Conservation (phyloP, 1,140 invertebrate genomes). For the Brachionus koreanus region DNA sequence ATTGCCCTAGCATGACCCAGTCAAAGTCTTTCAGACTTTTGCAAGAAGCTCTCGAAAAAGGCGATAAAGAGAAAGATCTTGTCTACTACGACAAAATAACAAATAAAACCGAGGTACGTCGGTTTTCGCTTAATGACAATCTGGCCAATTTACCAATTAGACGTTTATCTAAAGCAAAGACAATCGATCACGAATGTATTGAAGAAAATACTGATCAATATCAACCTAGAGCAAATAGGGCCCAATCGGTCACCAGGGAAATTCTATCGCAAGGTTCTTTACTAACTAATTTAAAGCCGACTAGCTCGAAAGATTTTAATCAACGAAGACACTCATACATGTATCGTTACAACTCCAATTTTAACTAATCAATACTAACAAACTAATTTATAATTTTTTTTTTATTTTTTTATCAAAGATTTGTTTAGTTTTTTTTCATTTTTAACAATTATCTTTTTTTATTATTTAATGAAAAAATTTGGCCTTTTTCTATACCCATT, state of each 20-base stretch:
- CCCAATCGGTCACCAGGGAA: neutral
- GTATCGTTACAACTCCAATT: neutral
- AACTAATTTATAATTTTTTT: neutral
- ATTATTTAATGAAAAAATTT: neutral
- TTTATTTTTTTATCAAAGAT: neutral
- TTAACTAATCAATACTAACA: slow-evolving; percentile 3
- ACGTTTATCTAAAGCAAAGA: neutral
- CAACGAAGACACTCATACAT: slow-evolving; percentile 27
- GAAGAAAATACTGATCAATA: slow-evolving; percentile 25
- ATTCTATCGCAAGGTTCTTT: neutral
- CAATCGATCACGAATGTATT: neutral
- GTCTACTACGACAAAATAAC: neutral
- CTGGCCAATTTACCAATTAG: neutral
- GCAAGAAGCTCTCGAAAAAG: neutral
- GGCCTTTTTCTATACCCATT: neutral
- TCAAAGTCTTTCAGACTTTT: neutral
- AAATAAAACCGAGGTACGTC: neutral
- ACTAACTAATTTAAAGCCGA: neutral
- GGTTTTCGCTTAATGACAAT: neutral
- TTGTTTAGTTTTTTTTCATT: neutral
- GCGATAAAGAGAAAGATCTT: neutral
- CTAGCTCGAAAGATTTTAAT: neutral
- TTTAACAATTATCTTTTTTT: neutral
- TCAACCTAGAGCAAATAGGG: neutral
- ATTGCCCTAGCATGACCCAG: neutral